These are phyloP conservation scores for Akabosia matsudoensis DNA, from an alignment of 1,140 invertebrate genomes.

Conservation along the genomic window DNA sequence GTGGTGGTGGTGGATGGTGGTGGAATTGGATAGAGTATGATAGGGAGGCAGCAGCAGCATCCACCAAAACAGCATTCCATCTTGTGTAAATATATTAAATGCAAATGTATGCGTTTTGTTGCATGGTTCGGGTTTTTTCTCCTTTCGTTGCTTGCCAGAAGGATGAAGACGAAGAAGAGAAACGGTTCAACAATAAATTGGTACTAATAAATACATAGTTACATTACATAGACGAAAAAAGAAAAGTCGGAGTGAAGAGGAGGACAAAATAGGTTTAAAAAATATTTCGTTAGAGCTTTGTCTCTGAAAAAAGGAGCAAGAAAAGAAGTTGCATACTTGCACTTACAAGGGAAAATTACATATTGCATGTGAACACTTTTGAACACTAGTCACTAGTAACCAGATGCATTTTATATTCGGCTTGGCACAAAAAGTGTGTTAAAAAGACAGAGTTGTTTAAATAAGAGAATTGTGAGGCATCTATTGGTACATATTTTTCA, in stretches of 20 bases:
- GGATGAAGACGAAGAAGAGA: not conserved
- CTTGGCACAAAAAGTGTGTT: too few species aligned
- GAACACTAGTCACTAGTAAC: too few species aligned
- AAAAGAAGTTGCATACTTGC: too few species aligned
- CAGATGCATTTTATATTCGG: too few species aligned
- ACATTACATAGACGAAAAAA: not conserved
- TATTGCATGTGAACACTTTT: too few species aligned
- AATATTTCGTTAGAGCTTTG: too few species aligned
- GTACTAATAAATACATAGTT: not conserved
- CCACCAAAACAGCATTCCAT: not conserved
- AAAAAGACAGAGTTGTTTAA: too few species aligned
- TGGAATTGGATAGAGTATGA: not conserved
- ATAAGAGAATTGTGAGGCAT: too few species aligned
- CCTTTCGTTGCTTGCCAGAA: not conserved
- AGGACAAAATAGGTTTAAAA: not conserved
- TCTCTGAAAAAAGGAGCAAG: too few species aligned
- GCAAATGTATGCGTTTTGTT: not conserved
- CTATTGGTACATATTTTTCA: too few species aligned
- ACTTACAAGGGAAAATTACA: too few species aligned
- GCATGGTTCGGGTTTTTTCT: not conserved
- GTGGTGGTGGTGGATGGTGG: not conserved
- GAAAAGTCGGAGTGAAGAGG: not conserved
- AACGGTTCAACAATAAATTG: conserved; percentile 2
- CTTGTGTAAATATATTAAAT: not conserved
- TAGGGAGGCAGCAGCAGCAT: not conserved